Evolutionary conservation across 2,797 vertebrate genomes (phyloP), one percentile per base, ranked within the genome.

Genomic region (Cynodonichthys magdalenae): DNA sequence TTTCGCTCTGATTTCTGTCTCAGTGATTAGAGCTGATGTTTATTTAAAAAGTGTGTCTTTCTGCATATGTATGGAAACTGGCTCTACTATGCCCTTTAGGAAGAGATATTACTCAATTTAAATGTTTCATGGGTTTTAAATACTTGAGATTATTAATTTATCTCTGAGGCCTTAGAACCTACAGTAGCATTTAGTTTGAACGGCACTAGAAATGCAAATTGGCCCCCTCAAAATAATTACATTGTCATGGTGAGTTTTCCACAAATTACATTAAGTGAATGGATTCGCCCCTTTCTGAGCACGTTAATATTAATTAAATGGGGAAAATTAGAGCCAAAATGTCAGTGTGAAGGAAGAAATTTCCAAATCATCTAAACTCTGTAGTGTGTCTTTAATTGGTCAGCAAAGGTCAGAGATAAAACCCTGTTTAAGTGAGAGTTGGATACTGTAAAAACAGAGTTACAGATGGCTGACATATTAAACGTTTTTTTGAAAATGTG

Each of bases 91-190:
- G 90, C 90, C 91, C 92, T 92, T 90, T 86, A 93, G 90, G 89
- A 92, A 87, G 88, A 87, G 80, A 92, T 92, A 92, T 92, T 89
- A 92, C 87, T 92, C 85, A 81, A 93, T 92, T 93, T 92, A 92
- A 91, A 93, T 91, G 89, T 91, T 93, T 92, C 90, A 94, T 91
- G 90, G 91, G 82, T 92, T 92, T 93, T 92, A 93, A 92, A 92
- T 89, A 91, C 85, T 90, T 75, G 51, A 90, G 90, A 93, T 93
- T 92, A 92, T 93, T 92, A 86, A 92, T 92, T 90, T 90, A 93
- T 93, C 89, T 93, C 84, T 79, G 81, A 92, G 89, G 90, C 90
- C 86, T 87, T 80, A 86, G 84, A 90, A 90, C 83, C 87, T 90
- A 87, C 82, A 78, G 77, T 82, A 91, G 87, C 84, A 88, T 90